Evolutionary conservation across 2,797 vertebrate genomes (phyloP), one percentile per base, ranked within the genome.

Genomic region (Arctocebus calabarensis): DNA sequence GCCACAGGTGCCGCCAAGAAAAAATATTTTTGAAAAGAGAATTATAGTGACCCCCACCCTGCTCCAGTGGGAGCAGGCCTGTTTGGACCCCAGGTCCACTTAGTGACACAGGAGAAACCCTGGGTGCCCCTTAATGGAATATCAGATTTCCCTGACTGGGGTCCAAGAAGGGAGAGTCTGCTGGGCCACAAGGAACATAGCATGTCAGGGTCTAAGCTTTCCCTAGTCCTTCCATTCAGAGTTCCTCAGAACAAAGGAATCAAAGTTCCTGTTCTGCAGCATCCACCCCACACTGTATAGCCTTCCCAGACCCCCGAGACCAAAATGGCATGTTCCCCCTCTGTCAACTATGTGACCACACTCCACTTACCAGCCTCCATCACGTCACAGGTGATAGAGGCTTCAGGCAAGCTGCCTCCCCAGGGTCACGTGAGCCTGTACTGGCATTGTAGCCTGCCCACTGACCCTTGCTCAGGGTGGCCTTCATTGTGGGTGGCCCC

Each of bases 361-460:
- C 61, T n/a, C 11, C 34, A 14, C 11, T 12, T 45, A 12, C 12
- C 14, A 29, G 62, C 27, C 23, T 40, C 93, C 29, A 40, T n/a
- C 10, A 1, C 6, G 61, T 32, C 89, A 61, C 37, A 91, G 73
- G 68, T 88, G 79, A 59, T 57, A 25, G 59, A 55, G 62, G 23
- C 29, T 82, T 37, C 32, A 8, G 79, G 34, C 12, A 7, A 19
- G 48, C 22, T 43, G 74, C 57, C 32, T 43, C 66, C 29, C 57
- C 48, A 32, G n/a, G 29, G n/a, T 70, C 61, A 61, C 4, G 17
- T 0, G 7, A 59, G 48, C 40, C 84, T 14, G 16, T 0, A 0
- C 43, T n/a, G 2, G 8, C 8, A 27, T 22, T n/a, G 74, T 34
- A 78, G 27, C 22, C 34, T 1, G 6, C 37, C 55, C 34, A 61